A percentile compares a stretch with the other conserved stretches of the same genome.
These are phyloP conservation scores for Drosophila santomea DNA, from an alignment of 1,140 invertebrate species.

Conservation along the genomic window DNA sequence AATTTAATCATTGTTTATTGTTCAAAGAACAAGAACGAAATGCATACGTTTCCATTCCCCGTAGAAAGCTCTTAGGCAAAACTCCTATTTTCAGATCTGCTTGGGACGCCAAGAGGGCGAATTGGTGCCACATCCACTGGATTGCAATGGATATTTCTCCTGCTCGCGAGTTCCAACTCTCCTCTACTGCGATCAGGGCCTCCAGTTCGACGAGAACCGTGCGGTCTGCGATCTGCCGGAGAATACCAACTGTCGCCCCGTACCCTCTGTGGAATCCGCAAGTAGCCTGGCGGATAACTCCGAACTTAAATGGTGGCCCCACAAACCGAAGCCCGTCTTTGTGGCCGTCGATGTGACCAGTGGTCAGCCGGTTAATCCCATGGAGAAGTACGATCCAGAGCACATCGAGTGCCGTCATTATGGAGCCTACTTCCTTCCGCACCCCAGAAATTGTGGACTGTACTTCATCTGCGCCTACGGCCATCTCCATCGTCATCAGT, in stretches of 20 bases:
- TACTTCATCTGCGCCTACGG: slow-evolving; percentile 80
- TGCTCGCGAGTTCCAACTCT: slow-evolving; percentile 52
- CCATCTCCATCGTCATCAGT: slow-evolving; percentile 69
- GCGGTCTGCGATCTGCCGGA: slow-evolving; percentile 57
- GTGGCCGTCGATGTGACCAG: slow-evolving; percentile 66
- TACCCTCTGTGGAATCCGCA: neutral
- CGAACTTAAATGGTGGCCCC: slow-evolving; percentile 46
- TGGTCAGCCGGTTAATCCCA: slow-evolving; percentile 57
- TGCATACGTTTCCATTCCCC: too few species aligned
- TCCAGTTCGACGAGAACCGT: slow-evolving; percentile 49
- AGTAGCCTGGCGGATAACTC: neutral
- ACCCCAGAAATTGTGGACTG: slow-evolving; percentile 65
- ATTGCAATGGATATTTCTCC: slow-evolving; percentile 66
- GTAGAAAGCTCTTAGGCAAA: neutral
- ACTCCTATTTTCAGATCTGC: slow-evolving; percentile 54
- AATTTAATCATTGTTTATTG: neutral
- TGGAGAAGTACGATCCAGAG: slow-evolving; percentile 70
- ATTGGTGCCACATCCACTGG: slow-evolving; percentile 58
- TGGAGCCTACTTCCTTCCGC: slow-evolving; percentile 78
- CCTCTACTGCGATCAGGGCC: slow-evolving; percentile 50
- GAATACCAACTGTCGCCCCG: slow-evolving; percentile 38
- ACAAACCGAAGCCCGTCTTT: slow-evolving; percentile 57
- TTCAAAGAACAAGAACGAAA: too few species aligned
- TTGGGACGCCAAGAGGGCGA: slow-evolving; percentile 29
- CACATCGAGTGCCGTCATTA: slow-evolving; percentile 69